These are phyloP conservation scores for Deilephila elpenor DNA, from an alignment of 2,888 invertebrate genomes.

Conservation along the genomic window DNA sequence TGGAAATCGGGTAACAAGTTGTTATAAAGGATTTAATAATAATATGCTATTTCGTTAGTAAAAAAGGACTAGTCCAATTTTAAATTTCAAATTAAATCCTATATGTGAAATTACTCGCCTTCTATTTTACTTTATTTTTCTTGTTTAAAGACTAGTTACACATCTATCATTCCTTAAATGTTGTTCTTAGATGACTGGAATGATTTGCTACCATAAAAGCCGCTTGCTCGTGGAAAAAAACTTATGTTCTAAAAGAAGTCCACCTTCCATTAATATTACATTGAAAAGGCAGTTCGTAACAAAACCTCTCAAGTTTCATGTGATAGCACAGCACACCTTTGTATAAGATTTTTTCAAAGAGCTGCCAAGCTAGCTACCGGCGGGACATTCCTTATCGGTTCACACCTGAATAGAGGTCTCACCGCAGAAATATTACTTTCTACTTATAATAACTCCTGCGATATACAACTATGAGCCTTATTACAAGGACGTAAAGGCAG, in stretches of 20 bases:
- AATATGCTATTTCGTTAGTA: no score
- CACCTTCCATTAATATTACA: neutral
- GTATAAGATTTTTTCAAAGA: slow-evolving; percentile 7
- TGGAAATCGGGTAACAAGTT: no score
- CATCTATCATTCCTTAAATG: no score
- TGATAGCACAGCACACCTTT: neutral
- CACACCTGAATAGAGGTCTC: slow-evolving; percentile 28
- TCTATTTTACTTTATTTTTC: no score
- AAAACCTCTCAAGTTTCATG: neutral
- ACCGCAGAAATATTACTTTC: slow-evolving; percentile 30
- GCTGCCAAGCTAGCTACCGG: neutral
- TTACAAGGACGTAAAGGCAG: neutral
- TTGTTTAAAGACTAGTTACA: no score
- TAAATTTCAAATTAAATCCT: no score
- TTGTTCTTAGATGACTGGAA: no score
- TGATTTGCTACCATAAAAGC: no score
- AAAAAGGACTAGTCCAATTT: no score
- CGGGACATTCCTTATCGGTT: slow-evolving; percentile 27
- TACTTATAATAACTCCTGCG: neutral
- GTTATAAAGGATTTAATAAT: no score
- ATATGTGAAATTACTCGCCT: no score
- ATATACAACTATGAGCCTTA: slow-evolving; percentile 2
- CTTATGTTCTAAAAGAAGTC: neutral
- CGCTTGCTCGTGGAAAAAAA: no score
- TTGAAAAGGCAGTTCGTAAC: neutral